Conservation (phyloP, 2,888 invertebrate genomes). For the Calameuta idolon region DNA sequence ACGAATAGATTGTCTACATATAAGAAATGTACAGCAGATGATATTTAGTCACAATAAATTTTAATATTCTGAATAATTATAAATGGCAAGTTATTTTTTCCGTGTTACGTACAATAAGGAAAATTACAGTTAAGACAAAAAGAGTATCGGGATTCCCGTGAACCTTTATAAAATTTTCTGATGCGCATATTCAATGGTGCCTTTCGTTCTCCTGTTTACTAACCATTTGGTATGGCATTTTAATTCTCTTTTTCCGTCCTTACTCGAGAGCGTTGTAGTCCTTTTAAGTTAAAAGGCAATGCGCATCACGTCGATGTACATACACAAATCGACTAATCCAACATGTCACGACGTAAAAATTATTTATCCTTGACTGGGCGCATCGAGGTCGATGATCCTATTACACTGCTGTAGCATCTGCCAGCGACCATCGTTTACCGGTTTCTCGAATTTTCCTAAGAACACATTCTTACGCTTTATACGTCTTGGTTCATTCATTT, state of each 20-base stretch:
- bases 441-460: background rate
- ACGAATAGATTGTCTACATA: background rate
- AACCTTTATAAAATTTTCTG: background rate
- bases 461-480: background rate
- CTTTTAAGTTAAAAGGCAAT: background rate
- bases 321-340: too few relatives aligned
- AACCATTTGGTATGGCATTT: background rate
- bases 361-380: background rate
- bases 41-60: background rate
- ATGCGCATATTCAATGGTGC: background rate
- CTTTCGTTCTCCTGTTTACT: background rate
- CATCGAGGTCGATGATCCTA: background rate
- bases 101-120: background rate
- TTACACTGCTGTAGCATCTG: background rate
- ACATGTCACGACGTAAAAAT: background rate
- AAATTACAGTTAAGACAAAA: background rate
- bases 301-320: background rate
- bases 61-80: background rate
- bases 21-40: background rate
- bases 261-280: background rate
- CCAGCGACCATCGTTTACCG: background rate
- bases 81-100: background rate
- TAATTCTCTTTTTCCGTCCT: background rate
- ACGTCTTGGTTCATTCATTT: background rate
- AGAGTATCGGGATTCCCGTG: background rate